phyloP scores from a whole-genome alignment of 2,113 vertebrate genomes.

The Corydoras sp. region DNA sequence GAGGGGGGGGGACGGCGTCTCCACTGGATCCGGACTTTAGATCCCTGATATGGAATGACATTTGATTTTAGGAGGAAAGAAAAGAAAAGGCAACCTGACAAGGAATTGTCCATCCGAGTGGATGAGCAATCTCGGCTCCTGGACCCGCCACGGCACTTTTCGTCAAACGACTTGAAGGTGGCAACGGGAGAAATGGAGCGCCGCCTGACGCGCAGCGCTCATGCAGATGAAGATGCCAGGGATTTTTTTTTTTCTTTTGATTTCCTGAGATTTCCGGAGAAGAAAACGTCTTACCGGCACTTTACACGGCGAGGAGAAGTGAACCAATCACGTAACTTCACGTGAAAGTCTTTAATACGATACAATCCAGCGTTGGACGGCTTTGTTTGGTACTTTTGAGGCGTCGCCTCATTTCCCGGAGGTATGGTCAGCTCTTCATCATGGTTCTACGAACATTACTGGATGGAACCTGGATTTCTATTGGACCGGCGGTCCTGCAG shows the following conservation, averaged over 20 bases:
- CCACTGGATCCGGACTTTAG: conserved; percentile 53
- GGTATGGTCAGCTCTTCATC: too few relatives aligned
- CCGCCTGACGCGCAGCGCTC: not conserved
- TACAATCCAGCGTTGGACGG: too few relatives aligned
- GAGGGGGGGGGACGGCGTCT: conserved; percentile 48
- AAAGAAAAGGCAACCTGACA: conserved; percentile 34
- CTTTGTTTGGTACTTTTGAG: too few relatives aligned
- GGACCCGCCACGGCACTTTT: not conserved
- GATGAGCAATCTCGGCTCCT: conserved; percentile 5
- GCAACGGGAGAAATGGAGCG: not conserved
- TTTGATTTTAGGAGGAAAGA: conserved; percentile 58
- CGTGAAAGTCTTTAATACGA: too few relatives aligned
- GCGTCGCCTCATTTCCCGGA: too few relatives aligned
- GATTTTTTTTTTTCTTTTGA: not conserved
- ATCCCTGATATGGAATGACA: conserved; percentile 54
- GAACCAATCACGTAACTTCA: too few relatives aligned
- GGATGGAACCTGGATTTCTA: too few relatives aligned
- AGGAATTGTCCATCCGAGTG: conserved; percentile 11
- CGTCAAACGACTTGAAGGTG: not conserved
- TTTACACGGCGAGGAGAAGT: too few relatives aligned
- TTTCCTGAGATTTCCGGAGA: not conserved
- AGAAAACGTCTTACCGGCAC: not conserved
- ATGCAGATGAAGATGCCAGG: not conserved
- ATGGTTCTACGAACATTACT: too few relatives aligned
- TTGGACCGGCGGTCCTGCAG: too few relatives aligned